Evolutionary conservation across 2,113 vertebrate genomes (phyloP), one percentile per base, ranked within the genome.

Genomic region (Paracyprichromis sp.): DNA sequence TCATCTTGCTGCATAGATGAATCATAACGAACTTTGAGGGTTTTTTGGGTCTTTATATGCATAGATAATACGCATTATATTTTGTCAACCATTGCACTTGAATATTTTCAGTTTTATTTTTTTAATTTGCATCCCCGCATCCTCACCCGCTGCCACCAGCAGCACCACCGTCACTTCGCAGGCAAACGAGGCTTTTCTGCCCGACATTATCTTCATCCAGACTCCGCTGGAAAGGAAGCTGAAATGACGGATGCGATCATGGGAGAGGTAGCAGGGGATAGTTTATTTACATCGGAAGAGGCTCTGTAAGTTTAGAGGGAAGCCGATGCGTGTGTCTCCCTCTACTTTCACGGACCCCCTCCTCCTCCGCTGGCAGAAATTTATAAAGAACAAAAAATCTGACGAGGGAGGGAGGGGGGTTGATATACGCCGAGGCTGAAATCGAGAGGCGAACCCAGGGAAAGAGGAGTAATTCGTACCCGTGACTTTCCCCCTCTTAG

Each of bases 311-410:
- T 96, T 96, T 92, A 93, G 88, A 94, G 88, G 88, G 90, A 92
- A 95, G 94, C 92, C 88, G 92, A 92, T 90, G 84, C 91, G 93
- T 94, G 93, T 93, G 92, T 95, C 93, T 95, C 92, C 94, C 93
- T 95, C 91, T 90, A 95, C 95, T 95, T 96, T 95, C 92, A 88
- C 94, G 93, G 95, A 96, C 95, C 95, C 93, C 94, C 95, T 92
- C 96, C 95, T 96, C 95, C 95, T 96, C 96, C 93, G 91, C 95
- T 96, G 89, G 95, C 95, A 95, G 95, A 96, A 96, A 96, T 97
- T 95, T 97, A 96, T 97, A 96, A 97, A 97, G 96, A 97, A 96
- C 95, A 96, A 95, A 96, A 96, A 96, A 95, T 96, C 94, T 92
- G 93, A 86, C 94, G 94, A 95, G 96, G 95, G 95, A 96, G 96